Percentiles rank a stretch among this genome's conserved stretches.
Evolutionary conservation across 2,888 invertebrate species (phyloP).

Genomic region (Tubulanus polymorphus): DNA sequence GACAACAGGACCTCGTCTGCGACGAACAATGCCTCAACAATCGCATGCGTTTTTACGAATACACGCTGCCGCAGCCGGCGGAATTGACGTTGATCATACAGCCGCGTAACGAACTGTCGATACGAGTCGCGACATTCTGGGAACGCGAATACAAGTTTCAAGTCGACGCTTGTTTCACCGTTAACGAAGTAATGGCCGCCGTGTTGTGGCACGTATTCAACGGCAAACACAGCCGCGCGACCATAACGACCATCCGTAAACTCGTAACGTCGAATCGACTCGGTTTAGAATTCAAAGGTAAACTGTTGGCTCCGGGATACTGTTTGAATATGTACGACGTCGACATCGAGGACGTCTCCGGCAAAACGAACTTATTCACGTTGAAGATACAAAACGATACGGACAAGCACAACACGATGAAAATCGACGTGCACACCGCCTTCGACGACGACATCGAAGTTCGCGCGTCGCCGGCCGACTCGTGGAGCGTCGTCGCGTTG

Average conservation of each 20-base stretch:
- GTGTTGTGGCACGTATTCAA: neutral
- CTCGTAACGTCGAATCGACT: neutral
- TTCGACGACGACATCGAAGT: neutral
- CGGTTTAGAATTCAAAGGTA: neutral
- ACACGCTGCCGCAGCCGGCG: conserved; percentile 24
- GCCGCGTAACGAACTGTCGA: conserved; percentile 26
- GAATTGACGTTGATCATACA: conserved; percentile 32
- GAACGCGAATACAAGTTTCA: conserved; percentile 35
- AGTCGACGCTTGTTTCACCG: conserved; percentile 35
- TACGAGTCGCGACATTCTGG: conserved; percentile 43
- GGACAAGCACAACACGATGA: no score
- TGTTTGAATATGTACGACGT: no score
- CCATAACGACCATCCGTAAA: neutral
- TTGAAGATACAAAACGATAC: no score
- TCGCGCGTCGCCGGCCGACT: conserved; percentile 23
- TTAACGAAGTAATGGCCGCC: conserved; percentile 21
- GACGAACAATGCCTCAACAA: conserved; percentile 32
- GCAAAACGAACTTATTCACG: no score
- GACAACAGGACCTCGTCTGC: conserved; percentile 34
- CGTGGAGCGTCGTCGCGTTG: conserved; percentile 39
- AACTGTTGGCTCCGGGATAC: neutral
- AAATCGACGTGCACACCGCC: no score
- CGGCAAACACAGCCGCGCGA: neutral
- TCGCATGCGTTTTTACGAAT: conserved; percentile 28
- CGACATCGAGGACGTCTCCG: no score